Evolutionary conservation across 2,113 vertebrate species (phyloP).

Genomic region (Beaufortia kweichowensis): DNA sequence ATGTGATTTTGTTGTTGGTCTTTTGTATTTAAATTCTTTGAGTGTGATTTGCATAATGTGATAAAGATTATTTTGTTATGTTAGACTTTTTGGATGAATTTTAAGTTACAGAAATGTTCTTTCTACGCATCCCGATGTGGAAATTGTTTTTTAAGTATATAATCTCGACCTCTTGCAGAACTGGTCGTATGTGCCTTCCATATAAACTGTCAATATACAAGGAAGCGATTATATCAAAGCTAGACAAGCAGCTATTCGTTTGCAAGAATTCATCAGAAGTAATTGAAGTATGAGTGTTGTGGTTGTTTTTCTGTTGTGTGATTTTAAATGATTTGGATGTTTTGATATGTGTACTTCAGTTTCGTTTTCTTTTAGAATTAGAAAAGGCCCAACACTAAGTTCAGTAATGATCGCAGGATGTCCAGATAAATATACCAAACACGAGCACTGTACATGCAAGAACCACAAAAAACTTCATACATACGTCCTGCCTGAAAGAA

Average conservation of each 20-base stretch:
- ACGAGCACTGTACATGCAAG: conserved; percentile 23
- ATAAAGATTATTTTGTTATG: conserved; percentile 52
- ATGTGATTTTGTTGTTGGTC: conserved; percentile 39
- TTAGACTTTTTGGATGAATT: conserved; percentile 44
- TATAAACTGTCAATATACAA: conserved; percentile 27
- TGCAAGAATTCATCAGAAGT: background rate
- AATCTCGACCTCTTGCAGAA: conserved; percentile 21
- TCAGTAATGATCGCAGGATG: conserved; percentile 22
- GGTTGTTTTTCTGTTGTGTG: conserved; percentile 35
- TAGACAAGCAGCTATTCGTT: conserved; percentile 24
- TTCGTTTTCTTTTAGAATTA: conserved; percentile 21
- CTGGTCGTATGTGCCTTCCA: conserved; percentile 38
- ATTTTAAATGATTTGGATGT: background rate
- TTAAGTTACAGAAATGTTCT: conserved; percentile 24
- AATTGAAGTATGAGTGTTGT: conserved; percentile 15
- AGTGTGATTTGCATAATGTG: conserved; percentile 53
- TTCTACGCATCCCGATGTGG: conserved; percentile 5
- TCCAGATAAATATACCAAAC: conserved; percentile 1
- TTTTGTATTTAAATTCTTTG: conserved; percentile 57
- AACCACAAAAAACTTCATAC: conserved; percentile 21
- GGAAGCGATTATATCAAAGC: conserved; percentile 34
- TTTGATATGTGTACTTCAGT: conserved; percentile 6
- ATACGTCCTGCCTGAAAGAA: conserved; percentile 35
- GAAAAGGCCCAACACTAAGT: conserved; percentile 10
- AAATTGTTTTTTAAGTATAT: background rate